Conservation (phyloP, 2,113 vertebrate genomes). For the Oxyruncus cristatus region DNA sequence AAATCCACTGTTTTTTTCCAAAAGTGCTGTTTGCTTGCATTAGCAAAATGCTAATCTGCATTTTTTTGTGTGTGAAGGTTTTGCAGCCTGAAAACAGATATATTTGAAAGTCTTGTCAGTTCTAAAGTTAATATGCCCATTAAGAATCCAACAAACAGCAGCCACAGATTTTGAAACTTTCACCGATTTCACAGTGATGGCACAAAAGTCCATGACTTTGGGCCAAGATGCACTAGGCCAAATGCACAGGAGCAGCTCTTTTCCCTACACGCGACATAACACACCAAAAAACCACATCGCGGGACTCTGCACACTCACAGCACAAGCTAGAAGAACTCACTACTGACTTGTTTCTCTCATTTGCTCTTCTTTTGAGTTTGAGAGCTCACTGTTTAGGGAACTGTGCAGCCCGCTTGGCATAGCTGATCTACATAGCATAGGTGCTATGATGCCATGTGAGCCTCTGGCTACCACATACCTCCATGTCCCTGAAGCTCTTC, state of each 20-base stretch:
- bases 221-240: not conserved
- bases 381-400: not conserved
- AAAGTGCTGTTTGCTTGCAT: not conserved
- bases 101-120: not conserved
- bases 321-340: not conserved
- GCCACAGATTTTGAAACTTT: not conserved
- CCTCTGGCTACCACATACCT: not conserved
- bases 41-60: not conserved
- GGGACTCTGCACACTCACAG: not conserved
- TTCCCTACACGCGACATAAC: not conserved
- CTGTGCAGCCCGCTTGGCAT: accelerated
- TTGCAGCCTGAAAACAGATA: not conserved
- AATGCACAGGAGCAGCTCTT: not conserved
- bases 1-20: not conserved
- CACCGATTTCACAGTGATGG: not conserved
- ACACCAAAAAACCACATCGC: not conserved
- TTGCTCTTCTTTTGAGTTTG: not conserved
- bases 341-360: not conserved
- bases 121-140: not conserved
- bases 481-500: not conserved
- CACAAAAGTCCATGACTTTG: accelerated
- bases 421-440: not conserved
- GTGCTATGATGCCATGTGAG: accelerated
- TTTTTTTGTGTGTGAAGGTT: not conserved
- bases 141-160: not conserved